Evolutionary conservation across 2,113 vertebrate genomes (phyloP), one percentile per base, ranked within the genome.

Genomic region (Rhinopomastus cyanomelas): DNA sequence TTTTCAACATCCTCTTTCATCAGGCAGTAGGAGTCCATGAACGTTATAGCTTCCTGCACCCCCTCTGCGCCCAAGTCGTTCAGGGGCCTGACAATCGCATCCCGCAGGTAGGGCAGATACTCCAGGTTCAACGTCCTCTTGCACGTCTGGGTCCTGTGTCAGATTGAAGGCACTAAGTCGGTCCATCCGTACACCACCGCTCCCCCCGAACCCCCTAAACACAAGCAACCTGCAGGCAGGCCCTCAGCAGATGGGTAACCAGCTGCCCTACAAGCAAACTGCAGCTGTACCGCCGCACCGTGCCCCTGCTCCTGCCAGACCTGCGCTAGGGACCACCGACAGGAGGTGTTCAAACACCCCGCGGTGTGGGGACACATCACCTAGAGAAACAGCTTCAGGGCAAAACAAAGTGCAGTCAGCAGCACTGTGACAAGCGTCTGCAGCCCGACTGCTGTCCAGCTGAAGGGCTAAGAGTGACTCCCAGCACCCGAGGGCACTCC

Each of bases 1-100:
- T 97, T 99, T 91, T 99, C 99, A 94, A 99, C 97, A 34, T 99
- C 99, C 85, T 99, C 99, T 94, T 96, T 98, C 97, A 98, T 93
- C 86, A 99, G 97, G 95, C 98, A 97, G 86, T 99, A 99, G 4
- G 98, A 93, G n/a, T 99, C 98, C 97, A 99, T 98, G 49, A 99
- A 96, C 56, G 95, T 91, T 87, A 99, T 88, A 7, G 98, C 98
- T 72, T 98, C 90, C 32, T 79, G 84, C 17, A 98, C 98, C 7
- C 99, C 99, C 48, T 99, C 99, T 0, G 96, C 82, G 39, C 99
- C 99, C 3, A 76, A 90, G 61, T 86, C 95, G 79, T 96, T 89
- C 68, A 99, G 96, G 11, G 99, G 99, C 76, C 84, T 96, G 65
- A 99, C 97, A 88, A 99, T 95, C 2, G 97, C 97, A 62, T 98